Base-by-base conservation (phyloP, 2,888 invertebrate genomes). In the Phymatocera aterrima region DNA sequence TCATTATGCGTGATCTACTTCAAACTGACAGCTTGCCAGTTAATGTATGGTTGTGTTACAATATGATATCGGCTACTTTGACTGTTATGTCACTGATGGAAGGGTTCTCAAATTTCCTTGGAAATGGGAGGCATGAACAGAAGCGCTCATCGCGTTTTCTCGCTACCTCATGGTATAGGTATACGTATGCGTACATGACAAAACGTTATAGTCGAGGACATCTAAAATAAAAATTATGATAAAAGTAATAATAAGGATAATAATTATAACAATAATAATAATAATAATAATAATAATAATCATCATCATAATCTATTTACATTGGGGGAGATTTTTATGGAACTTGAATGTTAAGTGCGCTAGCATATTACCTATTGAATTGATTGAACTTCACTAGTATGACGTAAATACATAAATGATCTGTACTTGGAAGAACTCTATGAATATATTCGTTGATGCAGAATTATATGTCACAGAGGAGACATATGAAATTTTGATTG, bases 221-320 rank as follows among this genome's bases (percentile, higher is more conserved):
- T 24, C 43, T 24, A 43, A 12, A 34, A 21, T 43, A 43, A 40
- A 24, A 43, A 68, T 68, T 12, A 40, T 68, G 15, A 15, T 43
- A 28, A 68, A 24, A 28, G 10, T 43, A 10, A 43, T 43, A 18
- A 54, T 54, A 18, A 54, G 10, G n/a, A 54, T n/a, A 18, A 54
- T 54, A 18, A 54, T 54, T 1, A 54, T 5, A 28, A 46, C 12
- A 34, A 68, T 68, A 21, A 68, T 68, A 34, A 43, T 68, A n/a
- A 68, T 68, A 34, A 21, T 68, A 43, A 68, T 34, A 48, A 34
- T 48, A 72, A 51, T 43, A 31, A 51, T 72, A 31, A 34, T 68
- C 21, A 15, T 46, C 43, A 34, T 72, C 31, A 18, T 51, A 72
- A 24, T 72, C 51, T 72, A 72, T 72, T 72, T 72, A 72, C 72